A percentile compares a stretch with the other conserved stretches of the same genome.
These are phyloP conservation scores for Oncorhynchus nerka DNA, from an alignment of 2,113 vertebrate species.

Conservation along the genomic window DNA sequence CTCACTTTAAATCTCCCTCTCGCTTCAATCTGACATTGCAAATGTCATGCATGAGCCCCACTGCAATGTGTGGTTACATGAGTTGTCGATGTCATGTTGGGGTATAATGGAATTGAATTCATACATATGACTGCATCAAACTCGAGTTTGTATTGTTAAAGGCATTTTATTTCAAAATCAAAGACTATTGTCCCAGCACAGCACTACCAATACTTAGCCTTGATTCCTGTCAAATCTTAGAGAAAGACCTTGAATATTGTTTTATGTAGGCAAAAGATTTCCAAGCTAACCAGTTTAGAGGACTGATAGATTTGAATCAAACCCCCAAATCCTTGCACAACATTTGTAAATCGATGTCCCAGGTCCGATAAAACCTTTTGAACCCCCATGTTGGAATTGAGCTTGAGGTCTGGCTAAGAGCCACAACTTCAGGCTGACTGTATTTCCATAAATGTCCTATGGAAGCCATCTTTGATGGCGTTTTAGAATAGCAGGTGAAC, in stretches of 20 bases:
- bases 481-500: neutral
- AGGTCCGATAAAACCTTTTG: neutral
- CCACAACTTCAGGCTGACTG: neutral
- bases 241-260: conserved; percentile 11
- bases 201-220: neutral
- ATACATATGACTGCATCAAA: conserved; percentile 58
- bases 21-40: conserved; percentile 4
- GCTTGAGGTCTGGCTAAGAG: neutral
- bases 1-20: conserved; percentile 2
- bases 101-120: conserved; percentile 18
- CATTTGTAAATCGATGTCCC: neutral
- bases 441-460: neutral
- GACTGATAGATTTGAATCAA: neutral
- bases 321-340: neutral
- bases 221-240: neutral
- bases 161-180: neutral
- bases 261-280: no score
- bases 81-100: neutral
- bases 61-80: neutral
- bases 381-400: neutral
- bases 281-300: no score
- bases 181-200: conserved; percentile 10
- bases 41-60: conserved; percentile 44
- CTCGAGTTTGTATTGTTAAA: conserved; percentile 60
- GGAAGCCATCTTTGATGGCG: neutral